phyloP scores from a whole-genome alignment of 2,888 invertebrate species.

The Nomada hirtipes region DNA sequence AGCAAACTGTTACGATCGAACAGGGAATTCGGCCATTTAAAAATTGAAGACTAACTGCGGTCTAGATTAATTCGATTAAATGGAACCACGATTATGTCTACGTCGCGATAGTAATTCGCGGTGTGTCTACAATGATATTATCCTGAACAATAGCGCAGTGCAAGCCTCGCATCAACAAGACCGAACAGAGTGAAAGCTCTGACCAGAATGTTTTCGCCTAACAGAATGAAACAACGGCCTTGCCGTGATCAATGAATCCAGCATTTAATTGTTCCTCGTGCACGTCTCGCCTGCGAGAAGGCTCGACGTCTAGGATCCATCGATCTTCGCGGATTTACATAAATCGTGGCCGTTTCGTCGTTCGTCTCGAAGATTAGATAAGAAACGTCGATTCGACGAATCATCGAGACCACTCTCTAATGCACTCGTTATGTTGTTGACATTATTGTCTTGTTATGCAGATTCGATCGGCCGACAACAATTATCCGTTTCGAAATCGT shows the following conservation, averaged over 20 bases:
- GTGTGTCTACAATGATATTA: no score
- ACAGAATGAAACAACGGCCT: slow-evolving; percentile 39
- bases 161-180: background rate
- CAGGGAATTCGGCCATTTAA: no score
- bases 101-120: no score
- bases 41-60: no score
- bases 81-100: no score
- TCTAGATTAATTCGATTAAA: no score
- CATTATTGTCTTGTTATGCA: slow-evolving; percentile 37
- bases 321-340: slow-evolving; percentile 71
- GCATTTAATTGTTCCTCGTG: slow-evolving; percentile 52
- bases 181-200: slow-evolving; percentile 39
- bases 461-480: background rate
- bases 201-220: slow-evolving; percentile 59
- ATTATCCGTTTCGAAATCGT: slow-evolving; percentile 47
- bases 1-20: background rate
- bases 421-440: slow-evolving; percentile 38
- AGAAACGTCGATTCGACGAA: slow-evolving; percentile 54
- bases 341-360: slow-evolving; percentile 55
- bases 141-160: no score
- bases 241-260: slow-evolving; percentile 62
- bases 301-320: slow-evolving; percentile 46
- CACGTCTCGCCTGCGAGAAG: slow-evolving; percentile 13
- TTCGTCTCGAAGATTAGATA: slow-evolving; percentile 65
- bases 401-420: slow-evolving; percentile 23